Evolutionary conservation across 2,888 invertebrate species (phyloP).

Genomic region (Endomychus coccineus): DNA sequence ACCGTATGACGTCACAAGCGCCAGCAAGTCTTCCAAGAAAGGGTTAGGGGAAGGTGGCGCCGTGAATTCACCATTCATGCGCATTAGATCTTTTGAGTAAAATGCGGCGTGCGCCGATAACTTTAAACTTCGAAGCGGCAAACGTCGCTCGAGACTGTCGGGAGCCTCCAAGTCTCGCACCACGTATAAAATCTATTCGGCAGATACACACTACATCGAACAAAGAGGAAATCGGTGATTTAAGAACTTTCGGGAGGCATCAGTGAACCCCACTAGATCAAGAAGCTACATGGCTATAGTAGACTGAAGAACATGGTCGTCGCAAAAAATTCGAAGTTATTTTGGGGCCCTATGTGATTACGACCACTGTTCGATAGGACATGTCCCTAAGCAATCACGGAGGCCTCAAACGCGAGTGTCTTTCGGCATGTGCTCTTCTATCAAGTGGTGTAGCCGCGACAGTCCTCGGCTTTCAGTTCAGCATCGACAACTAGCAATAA

Average conservation of each 20-base stretch:
- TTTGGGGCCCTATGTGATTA: background rate
- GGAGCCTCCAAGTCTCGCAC: background rate
- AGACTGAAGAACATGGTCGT: constrained; percentile 37
- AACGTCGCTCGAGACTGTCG: constrained; percentile 37
- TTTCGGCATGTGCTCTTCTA: constrained; percentile 32
- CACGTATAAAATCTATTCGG: background rate
- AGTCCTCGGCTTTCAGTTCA: constrained; percentile 4
- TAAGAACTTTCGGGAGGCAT: no score
- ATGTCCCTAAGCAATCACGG: background rate
- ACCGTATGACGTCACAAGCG: constrained; percentile 40
- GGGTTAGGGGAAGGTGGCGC: constrained; percentile 44
- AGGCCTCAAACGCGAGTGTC: constrained; percentile 24
- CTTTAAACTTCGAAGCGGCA: constrained; percentile 36
- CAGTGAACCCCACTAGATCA: background rate
- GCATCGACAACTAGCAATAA: constrained; percentile 37
- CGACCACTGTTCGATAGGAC: background rate
- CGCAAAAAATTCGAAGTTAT: constrained; percentile 16
- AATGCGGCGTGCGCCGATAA: constrained; percentile 31
- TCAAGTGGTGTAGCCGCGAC: constrained; percentile 8
- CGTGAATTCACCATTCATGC: constrained; percentile 26
- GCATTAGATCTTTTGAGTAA: constrained; percentile 3
- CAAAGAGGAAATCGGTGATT: background rate
- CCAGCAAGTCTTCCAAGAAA: constrained; percentile 49
- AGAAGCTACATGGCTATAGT: constrained; percentile 34
- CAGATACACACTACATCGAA: background rate